Evolutionary conservation across 2,888 invertebrate genomes (phyloP), one percentile per base, ranked within the genome.

Genomic region (Aphodius granarius): DNA sequence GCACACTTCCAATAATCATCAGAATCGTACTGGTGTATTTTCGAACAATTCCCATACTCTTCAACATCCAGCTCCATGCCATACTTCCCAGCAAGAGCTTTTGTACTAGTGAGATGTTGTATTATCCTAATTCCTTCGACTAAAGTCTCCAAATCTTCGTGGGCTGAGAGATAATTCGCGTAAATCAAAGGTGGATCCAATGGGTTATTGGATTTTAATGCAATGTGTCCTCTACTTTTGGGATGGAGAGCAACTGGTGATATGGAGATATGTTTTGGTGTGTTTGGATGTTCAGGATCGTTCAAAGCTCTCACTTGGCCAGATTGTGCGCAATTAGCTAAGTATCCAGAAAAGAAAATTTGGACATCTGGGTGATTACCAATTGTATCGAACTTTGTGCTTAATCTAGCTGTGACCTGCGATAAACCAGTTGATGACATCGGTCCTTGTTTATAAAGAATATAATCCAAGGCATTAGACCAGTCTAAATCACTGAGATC

Each of bases 1-100:
- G 94, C 91, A 83, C 95, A 96, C 75, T 89, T 90, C 92, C 95
- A 94, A 86, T 91, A 95, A n/a, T 91, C 91, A 79, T 94, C 92
- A 0, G 90, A 89, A 5, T 90, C 89, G 73, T 89, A 89, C 5
- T 83, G 81, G 75, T 88, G 86, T 23, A 86, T 86, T 2, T 86
- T 76, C 0, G 82, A 81, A 79, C 91, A 91, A 62, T 89, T 88
- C 6, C 87, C 84, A 74, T 90, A 88, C 78, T 89, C 86, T 21
- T 88, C 88, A 75, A 84, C 84, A 21, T 88, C 85, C n/a, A 89
- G 86, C 64, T 86, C 83, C 87, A 90, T 87, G 76, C 91, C 91
- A 84, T 91, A 91, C 82, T 91, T 91, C 66, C 89, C 86, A 6
- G 88, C 88, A 79, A 92, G 83, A 74, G 90, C 88, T 18, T 89